These are phyloP conservation scores for Ophioninae sp. DNA, from an alignment of 2,888 invertebrate species.

Conservation along the genomic window DNA sequence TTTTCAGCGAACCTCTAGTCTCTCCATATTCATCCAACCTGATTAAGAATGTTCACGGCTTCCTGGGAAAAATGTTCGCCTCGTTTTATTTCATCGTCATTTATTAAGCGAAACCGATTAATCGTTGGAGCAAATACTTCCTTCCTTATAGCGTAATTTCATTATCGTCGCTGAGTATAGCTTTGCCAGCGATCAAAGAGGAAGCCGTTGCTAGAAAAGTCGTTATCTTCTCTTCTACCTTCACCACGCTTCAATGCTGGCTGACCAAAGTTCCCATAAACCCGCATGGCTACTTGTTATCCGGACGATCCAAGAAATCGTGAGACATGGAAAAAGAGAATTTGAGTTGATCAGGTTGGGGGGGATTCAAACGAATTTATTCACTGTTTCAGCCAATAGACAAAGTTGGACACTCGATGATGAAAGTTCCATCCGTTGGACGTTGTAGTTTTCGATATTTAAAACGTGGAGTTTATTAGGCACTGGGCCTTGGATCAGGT, in stretches of 20 bases:
- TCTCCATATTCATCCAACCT: neutral
- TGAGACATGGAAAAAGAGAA: neutral
- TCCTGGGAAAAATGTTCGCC: neutral
- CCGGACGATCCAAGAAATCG: slow-evolving; percentile 1
- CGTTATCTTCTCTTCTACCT: neutral
- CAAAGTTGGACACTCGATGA: too few species aligned
- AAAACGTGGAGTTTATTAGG: too few species aligned
- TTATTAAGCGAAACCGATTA: neutral
- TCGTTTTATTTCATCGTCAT: neutral
- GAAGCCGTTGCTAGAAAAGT: neutral
- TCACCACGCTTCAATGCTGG: neutral
- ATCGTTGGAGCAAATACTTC: neutral
- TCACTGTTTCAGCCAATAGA: too few species aligned
- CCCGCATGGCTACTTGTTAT: neutral
- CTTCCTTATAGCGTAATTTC: neutral
- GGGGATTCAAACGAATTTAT: slow-evolving; percentile 13
- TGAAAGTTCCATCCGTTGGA: too few species aligned
- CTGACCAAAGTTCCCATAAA: neutral
- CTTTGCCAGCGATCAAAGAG: neutral
- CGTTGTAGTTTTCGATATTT: too few species aligned
- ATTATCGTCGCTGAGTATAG: neutral
- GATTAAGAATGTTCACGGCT: neutral
- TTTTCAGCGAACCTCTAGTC: neutral
- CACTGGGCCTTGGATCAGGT: too few species aligned
- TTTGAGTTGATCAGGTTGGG: neutral